A percentile compares a stretch with the other conserved stretches of the same genome.
phyloP scores from a whole-genome alignment of 2,888 invertebrate species.

The Thereva nobilitata region DNA sequence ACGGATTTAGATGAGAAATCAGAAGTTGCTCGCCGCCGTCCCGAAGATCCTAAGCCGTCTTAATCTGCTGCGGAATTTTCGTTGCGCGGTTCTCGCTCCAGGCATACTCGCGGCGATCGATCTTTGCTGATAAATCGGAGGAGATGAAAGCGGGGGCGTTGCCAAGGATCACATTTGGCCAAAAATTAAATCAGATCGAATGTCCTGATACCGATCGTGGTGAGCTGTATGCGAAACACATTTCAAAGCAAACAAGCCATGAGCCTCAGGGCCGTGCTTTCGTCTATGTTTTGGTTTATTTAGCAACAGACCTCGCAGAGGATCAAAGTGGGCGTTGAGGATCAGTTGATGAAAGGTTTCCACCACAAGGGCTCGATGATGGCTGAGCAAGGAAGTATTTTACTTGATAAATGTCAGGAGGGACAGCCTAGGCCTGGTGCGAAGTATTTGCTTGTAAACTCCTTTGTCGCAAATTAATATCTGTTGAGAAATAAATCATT shows the following conservation, averaged over 20 bases:
- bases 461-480: no score
- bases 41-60: constrained; percentile 31
- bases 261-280: constrained; percentile 24
- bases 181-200: constrained; percentile 35
- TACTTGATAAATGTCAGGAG: no score
- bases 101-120: not conserved
- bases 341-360: no score
- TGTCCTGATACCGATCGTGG: constrained; percentile 26
- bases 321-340: no score
- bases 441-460: no score
- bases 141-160: constrained; percentile 38
- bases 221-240: constrained; percentile 25
- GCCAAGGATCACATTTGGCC: constrained; percentile 27
- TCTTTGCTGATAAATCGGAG: constrained; percentile 25
- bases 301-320: no score
- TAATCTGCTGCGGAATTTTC: constrained; percentile 29
- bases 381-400: no score
- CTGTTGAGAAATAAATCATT: no score
- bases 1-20: constrained; percentile 31
- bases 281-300: constrained; percentile 1
- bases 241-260: constrained; percentile 31
- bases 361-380: no score
- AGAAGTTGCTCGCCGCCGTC: constrained; percentile 33
- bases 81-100: not conserved
- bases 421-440: no score